Percentiles rank a stretch among this genome's conserved stretches.
These are phyloP conservation scores for Tetrao urogallus DNA, from an alignment of 2,113 vertebrate genomes.

Conservation along the genomic window DNA sequence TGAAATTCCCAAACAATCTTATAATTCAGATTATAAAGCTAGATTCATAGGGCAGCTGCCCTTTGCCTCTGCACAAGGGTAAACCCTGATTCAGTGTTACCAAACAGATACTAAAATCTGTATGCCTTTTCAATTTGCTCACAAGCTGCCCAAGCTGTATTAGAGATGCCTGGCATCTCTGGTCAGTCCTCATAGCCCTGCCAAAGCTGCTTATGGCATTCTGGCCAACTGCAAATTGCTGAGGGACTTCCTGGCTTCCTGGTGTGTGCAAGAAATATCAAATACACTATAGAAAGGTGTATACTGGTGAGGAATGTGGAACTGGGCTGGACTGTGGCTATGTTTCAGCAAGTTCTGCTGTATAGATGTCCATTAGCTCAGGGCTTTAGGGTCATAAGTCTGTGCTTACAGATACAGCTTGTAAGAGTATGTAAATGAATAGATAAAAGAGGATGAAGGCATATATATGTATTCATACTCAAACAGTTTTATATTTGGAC, in stretches of 20 bases:
- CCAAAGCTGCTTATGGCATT: background rate
- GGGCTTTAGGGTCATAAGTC: background rate
- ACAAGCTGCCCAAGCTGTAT: background rate
- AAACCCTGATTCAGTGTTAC: background rate
- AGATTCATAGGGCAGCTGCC: background rate
- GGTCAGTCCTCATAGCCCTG: background rate
- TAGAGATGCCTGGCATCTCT: background rate
- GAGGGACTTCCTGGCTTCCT: background rate
- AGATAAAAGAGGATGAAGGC: background rate
- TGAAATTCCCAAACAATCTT: background rate
- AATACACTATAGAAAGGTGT: background rate
- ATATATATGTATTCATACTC: background rate
- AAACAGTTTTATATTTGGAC: background rate
- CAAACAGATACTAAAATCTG: background rate
- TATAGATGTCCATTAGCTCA: background rate
- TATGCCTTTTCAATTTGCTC: background rate
- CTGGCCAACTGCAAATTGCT: slow-evolving; percentile 3
- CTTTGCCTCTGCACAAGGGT: background rate
- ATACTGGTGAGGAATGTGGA: background rate
- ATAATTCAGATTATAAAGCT: background rate
- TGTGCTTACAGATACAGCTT: background rate
- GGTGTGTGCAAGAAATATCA: background rate
- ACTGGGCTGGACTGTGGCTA: background rate
- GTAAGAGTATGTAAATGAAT: background rate
- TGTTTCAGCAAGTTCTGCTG: background rate